Evolutionary conservation across 2,797 vertebrate genomes (phyloP).

Genomic region (Podarcis siculus): DNA sequence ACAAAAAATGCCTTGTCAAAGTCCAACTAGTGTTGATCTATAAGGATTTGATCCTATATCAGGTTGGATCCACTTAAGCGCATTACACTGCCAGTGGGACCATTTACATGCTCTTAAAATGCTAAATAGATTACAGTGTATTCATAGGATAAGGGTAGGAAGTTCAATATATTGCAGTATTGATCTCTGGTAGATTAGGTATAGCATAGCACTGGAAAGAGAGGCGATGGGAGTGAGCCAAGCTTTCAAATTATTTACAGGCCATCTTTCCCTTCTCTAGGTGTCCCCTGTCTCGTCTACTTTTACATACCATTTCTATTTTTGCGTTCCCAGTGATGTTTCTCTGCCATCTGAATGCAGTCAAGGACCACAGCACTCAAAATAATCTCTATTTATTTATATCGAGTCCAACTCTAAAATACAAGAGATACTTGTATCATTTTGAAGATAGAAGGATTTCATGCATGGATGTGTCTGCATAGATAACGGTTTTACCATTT

Average conservation of each 20-base stretch:
- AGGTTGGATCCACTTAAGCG: conserved; percentile 3
- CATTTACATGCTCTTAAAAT: background rate
- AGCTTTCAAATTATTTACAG: background rate
- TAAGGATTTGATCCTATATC: background rate
- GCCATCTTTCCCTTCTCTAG: background rate
- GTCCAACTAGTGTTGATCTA: background rate
- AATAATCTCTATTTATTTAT: background rate
- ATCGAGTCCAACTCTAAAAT: background rate
- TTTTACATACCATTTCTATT: background rate
- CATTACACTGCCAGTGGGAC: background rate
- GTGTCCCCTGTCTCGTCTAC: background rate
- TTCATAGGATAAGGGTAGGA: background rate
- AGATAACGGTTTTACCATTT: background rate
- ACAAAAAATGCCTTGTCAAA: background rate
- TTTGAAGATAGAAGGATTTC: background rate
- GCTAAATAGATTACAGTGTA: conserved; percentile 13
- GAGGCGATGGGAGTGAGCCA: background rate
- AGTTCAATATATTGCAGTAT: conserved; percentile 3
- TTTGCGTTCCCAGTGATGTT: background rate
- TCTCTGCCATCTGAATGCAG: background rate
- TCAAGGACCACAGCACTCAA: background rate
- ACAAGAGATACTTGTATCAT: background rate
- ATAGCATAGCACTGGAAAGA: accelerated
- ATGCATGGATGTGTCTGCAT: background rate
- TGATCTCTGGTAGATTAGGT: background rate